Conservation (phyloP, 2,888 invertebrate genomes). For the Endotricha flammealis region DNA sequence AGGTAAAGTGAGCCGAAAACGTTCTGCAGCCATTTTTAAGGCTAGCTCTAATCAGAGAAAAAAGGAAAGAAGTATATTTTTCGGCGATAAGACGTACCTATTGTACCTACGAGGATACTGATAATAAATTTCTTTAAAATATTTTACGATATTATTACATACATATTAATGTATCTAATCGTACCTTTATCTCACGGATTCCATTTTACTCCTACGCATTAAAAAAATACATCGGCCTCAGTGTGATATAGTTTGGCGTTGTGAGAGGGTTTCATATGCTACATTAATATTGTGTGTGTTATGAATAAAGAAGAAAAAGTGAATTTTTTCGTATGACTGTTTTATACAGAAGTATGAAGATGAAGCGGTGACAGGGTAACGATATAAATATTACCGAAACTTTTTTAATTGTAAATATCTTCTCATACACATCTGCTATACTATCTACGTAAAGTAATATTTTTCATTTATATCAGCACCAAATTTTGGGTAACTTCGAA, state of each 20-base stretch:
- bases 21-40: neutral
- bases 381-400: neutral
- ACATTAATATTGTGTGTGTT: too few relatives aligned
- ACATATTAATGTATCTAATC: constrained; percentile 7
- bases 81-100: neutral
- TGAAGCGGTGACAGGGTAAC: neutral
- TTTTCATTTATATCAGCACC: too few relatives aligned
- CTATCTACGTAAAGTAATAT: too few relatives aligned
- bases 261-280: too few relatives aligned
- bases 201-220: constrained; percentile 1
- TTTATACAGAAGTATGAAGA: neutral
- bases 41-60: neutral
- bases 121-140: too few relatives aligned
- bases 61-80: too few relatives aligned
- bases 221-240: neutral
- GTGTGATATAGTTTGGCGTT: neutral
- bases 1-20: neutral
- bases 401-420: too few relatives aligned
- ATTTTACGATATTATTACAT: neutral
- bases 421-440: too few relatives aligned
- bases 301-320: neutral
- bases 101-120: neutral
- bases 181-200: neutral
- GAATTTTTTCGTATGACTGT: neutral
- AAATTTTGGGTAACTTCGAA: too few relatives aligned